Conservation (phyloP, 2,113 vertebrate species). For the Catharus fuscescens region DNA sequence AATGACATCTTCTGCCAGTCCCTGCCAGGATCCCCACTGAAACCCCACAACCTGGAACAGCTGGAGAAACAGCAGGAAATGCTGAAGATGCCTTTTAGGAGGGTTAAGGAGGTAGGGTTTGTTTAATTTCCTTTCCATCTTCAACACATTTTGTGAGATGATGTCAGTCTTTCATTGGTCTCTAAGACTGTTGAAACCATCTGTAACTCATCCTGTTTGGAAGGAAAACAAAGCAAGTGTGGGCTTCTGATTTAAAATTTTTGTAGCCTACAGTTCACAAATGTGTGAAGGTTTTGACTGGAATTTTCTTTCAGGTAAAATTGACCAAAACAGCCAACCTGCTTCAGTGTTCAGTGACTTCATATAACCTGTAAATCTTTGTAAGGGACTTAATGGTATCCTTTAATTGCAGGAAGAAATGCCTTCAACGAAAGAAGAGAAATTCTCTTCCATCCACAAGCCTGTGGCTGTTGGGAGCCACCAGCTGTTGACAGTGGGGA, state of each 20-base stretch:
- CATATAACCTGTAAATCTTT: background rate
- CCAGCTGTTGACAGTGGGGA: conserved; percentile 88
- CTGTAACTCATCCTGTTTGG: background rate
- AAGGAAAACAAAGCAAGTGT: background rate
- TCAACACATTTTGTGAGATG: background rate
- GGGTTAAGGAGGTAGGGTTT: conserved; percentile 79
- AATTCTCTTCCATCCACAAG: conserved; percentile 91
- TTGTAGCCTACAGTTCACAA: background rate
- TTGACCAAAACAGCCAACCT: background rate
- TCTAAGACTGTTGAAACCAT: background rate
- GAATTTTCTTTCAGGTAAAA: background rate
- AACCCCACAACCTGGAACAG: conserved; percentile 86
- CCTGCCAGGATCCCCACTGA: conserved; percentile 89
- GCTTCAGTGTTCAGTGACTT: background rate
- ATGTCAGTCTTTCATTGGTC: background rate
- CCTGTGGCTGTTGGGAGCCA: conserved; percentile 89
- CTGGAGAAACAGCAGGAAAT: conserved; percentile 90
- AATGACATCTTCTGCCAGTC: conserved; percentile 98
- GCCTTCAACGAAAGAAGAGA: conserved; percentile 83
- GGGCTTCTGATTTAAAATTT: background rate
- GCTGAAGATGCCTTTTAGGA: conserved; percentile 85
- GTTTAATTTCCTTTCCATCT: background rate
- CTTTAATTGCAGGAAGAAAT: conserved; percentile 81
- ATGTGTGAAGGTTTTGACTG: background rate
- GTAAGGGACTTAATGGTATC: background rate